Conservation (phyloP, 2,113 vertebrate genomes). For the Protomyctophum bolini region DNA sequence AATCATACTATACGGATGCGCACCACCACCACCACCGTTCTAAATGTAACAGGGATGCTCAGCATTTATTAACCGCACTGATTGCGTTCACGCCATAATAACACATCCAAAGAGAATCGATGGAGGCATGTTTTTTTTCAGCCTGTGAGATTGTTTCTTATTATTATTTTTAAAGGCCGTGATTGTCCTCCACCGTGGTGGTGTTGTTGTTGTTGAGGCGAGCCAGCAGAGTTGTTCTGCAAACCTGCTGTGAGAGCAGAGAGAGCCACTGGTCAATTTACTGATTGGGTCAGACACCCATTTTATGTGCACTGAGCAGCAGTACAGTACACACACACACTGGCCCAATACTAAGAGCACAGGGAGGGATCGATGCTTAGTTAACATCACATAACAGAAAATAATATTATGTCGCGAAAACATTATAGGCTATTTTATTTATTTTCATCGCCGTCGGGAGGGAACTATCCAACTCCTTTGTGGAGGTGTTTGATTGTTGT, state of each 20-base stretch:
- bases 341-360: background rate
- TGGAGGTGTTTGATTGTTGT: too few species aligned
- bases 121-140: too few species aligned
- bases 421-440: too few species aligned
- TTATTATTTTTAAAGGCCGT: background rate
- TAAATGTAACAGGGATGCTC: conserved; percentile 46
- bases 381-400: conserved; percentile 2
- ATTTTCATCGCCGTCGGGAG: too few species aligned
- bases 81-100: conserved; percentile 11
- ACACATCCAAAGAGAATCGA: conserved; percentile 20
- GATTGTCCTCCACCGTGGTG: conserved; percentile 14
- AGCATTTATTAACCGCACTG: conserved; percentile 39
- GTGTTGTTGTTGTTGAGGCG: conserved; percentile 12
- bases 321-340: conserved; percentile 13
- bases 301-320: conserved; percentile 10
- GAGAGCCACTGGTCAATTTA: conserved; percentile 24
- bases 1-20: conserved; percentile 38
- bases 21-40: conserved; percentile 11
- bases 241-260: conserved; percentile 31
- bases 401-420: too few species aligned
- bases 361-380: background rate
- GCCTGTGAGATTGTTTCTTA: too few species aligned
- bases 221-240: conserved; percentile 5
- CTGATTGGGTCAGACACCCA: conserved; percentile 25
- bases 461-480: too few species aligned